Percentiles rank a stretch among this genome's conserved stretches.
Conservation (phyloP, 2,888 invertebrate species). For the Timema cristinae region DNA sequence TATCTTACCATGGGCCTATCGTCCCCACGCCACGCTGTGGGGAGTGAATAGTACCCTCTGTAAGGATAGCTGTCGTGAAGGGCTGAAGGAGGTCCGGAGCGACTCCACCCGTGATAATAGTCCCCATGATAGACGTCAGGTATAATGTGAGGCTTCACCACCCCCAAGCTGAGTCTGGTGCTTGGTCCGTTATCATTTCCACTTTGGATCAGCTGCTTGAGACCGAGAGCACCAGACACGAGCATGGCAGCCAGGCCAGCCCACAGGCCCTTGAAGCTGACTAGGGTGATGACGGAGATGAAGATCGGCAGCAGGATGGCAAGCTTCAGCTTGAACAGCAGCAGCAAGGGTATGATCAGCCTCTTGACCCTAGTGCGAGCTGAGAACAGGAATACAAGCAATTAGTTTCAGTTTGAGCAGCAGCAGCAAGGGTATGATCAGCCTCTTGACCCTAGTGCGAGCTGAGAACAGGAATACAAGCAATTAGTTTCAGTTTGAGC, state of each 20-base stretch:
- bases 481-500: constrained; percentile 60
- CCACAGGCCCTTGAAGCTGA: constrained; percentile 62
- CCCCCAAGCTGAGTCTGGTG: constrained; percentile 41
- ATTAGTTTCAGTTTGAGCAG: constrained; percentile 52
- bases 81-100: constrained; percentile 28
- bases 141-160: constrained; percentile 42
- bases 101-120: constrained; percentile 31
- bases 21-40: not conserved
- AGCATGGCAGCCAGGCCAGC: constrained; percentile 58
- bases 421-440: constrained; percentile 59
- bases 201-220: constrained; percentile 30
- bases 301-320: constrained; percentile 57
- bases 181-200: constrained; percentile 34
- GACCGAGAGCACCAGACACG: constrained; percentile 47
- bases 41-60: constrained; percentile 15
- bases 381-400: constrained; percentile 33
- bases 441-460: constrained; percentile 49
- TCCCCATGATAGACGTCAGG: constrained; percentile 44
- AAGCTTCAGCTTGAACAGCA: constrained; percentile 59
- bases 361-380: constrained; percentile 49
- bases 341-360: constrained; percentile 57
- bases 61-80: constrained; percentile 17
- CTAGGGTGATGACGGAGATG: constrained; percentile 56
- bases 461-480: constrained; percentile 39
- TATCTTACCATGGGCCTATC: constrained; percentile 12